Conservation (phyloP, 92 coral and sea anemone species). For the Nematostella vectensis region DNA sequence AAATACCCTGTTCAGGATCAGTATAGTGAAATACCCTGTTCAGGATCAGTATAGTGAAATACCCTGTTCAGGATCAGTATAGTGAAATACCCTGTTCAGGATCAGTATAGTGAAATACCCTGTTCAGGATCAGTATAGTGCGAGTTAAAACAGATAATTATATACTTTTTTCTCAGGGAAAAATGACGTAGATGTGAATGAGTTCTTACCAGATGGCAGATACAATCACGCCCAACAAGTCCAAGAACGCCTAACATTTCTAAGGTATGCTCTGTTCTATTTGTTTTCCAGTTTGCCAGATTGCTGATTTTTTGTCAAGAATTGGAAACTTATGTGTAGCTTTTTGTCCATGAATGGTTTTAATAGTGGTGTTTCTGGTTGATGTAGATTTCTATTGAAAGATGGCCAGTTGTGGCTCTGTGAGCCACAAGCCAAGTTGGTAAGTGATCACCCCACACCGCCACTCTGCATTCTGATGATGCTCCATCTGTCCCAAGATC, state of each 20-base stretch:
- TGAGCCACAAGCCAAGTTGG: slow-evolving; percentile 97
- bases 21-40: too few species aligned
- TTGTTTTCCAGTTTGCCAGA: background rate
- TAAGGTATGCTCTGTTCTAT: slow-evolving; percentile 30
- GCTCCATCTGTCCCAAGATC: background rate
- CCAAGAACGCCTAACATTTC: slow-evolving; percentile 84
- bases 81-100: too few species aligned
- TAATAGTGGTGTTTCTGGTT: too few species aligned
- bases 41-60: too few species aligned
- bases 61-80: too few species aligned
- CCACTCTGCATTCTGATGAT: too few species aligned
- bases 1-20: too few species aligned
- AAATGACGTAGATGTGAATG: slow-evolving; percentile 59
- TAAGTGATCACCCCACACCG: too few species aligned
- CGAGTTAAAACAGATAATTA: background rate
- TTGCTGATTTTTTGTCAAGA: background rate
- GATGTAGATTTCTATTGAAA: slow-evolving; percentile 76
- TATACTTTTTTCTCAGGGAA: slow-evolving; percentile 40
- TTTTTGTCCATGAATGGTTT: too few species aligned
- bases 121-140: too few species aligned
- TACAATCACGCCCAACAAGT: slow-evolving; percentile 90
- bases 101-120: too few species aligned
- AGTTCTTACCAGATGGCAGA: slow-evolving; percentile 75
- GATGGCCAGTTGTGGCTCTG: slow-evolving; percentile 97
- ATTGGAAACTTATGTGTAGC: too few species aligned